Percentiles rank a stretch among this genome's conserved stretches.
These are phyloP conservation scores for Euphonia xanthogaster DNA, from an alignment of 2,797 vertebrate genomes.

Conservation along the genomic window DNA sequence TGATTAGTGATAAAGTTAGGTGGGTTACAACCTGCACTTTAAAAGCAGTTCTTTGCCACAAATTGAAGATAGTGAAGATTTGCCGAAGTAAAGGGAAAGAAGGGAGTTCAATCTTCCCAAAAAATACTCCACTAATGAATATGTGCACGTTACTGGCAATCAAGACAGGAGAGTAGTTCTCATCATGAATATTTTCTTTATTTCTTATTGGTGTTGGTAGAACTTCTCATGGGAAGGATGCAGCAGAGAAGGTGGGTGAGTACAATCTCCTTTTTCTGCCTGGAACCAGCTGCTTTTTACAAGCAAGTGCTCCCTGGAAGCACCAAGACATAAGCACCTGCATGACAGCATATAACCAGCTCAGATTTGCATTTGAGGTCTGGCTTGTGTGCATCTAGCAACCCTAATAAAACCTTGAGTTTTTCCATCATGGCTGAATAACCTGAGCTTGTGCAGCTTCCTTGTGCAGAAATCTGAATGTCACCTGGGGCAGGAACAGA, in stretches of 20 bases:
- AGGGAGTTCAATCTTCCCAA: neutral
- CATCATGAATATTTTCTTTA: neutral
- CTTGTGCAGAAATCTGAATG: neutral
- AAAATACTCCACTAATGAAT: neutral
- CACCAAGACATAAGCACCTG: neutral
- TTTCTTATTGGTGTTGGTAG: neutral
- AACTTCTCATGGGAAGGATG: neutral
- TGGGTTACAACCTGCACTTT: neutral
- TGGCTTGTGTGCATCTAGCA: neutral
- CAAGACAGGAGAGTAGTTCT: neutral
- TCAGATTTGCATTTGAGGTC: neutral
- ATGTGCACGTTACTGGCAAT: neutral
- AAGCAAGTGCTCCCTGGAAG: neutral
- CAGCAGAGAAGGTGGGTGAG: neutral
- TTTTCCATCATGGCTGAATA: neutral
- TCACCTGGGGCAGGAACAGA: neutral
- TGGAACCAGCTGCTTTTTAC: neutral
- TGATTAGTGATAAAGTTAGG: neutral
- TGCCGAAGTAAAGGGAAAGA: neutral
- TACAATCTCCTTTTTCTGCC: neutral
- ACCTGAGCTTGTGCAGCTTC: neutral
- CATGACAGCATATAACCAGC: neutral
- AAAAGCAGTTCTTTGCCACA: neutral
- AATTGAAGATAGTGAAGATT: neutral
- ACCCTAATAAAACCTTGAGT: neutral